Evolutionary conservation across 2,888 invertebrate species (phyloP).

Genomic region (Cantharis lateralis): DNA sequence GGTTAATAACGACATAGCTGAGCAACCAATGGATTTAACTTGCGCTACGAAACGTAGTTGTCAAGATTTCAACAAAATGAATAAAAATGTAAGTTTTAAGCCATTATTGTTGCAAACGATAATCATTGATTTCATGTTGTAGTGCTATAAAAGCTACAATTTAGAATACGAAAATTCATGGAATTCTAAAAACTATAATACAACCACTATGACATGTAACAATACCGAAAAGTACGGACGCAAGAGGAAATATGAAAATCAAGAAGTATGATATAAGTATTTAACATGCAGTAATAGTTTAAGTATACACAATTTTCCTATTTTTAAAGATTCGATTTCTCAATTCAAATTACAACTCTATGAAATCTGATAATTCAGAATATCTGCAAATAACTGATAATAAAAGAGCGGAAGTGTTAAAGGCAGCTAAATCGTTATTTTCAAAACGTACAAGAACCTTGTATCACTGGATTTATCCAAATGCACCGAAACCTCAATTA

Average conservation of each 20-base stretch:
- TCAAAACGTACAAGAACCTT: constrained; percentile 56
- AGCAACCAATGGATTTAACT: constrained; percentile 35
- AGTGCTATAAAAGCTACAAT: not conserved
- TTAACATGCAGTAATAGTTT: not conserved
- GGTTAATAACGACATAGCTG: not conserved
- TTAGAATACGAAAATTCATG: not conserved
- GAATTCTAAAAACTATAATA: not conserved
- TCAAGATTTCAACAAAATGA: not conserved
- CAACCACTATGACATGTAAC: not conserved
- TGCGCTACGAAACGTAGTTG: constrained; percentile 14
- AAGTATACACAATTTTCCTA: not conserved
- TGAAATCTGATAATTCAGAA: not conserved
- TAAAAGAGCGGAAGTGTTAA: constrained; percentile 49
- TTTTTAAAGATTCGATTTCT: not conserved
- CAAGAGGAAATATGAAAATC: not conserved
- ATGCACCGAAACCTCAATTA: constrained; percentile 53
- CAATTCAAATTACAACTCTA: not conserved
- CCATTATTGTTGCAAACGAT: not conserved
- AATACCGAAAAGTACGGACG: not conserved
- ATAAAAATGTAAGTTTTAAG: not conserved
- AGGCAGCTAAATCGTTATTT: constrained; percentile 56
- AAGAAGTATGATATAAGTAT: not conserved
- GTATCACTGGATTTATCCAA: constrained; percentile 57
- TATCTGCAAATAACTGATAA: constrained; percentile 5
- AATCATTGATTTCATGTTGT: not conserved